Conservation (phyloP, 2,113 vertebrate species). For the Ptilonorhynchus violaceus region DNA sequence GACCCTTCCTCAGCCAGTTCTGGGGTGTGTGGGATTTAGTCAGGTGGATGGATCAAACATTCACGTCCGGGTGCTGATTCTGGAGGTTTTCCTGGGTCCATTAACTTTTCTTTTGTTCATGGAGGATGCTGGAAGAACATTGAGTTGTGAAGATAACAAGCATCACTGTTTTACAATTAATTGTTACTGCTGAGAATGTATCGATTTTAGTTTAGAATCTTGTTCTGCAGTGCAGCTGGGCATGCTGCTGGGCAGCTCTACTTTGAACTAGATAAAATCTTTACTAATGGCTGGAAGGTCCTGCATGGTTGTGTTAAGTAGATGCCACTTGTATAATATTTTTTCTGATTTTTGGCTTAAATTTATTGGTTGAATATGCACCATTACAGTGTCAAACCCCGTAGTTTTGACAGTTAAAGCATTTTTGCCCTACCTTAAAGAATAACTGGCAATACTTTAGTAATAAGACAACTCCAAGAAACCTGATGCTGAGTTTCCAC, state of each 20-base stretch:
- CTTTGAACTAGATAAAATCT: not conserved
- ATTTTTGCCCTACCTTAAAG: not conserved
- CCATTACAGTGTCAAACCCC: not conserved
- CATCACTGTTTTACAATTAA: not conserved
- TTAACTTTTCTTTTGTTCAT: not conserved
- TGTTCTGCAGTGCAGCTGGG: not conserved
- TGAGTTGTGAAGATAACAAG: not conserved
- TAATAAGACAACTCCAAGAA: not conserved
- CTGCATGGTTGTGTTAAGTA: not conserved
- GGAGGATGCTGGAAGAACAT: not conserved
- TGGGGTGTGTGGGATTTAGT: not conserved
- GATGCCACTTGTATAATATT: not conserved
- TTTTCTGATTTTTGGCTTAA: not conserved
- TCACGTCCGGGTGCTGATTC: not conserved
- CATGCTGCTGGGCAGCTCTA: not conserved
- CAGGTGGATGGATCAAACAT: rapidly evolving
- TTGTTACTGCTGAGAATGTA: not conserved
- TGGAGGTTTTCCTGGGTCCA: not conserved
- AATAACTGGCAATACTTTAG: not conserved
- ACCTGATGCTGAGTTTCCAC: not conserved
- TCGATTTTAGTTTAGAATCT: not conserved
- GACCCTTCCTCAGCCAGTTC: not conserved
- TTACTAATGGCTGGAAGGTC: not conserved
- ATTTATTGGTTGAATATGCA: not conserved
- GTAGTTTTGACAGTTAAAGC: not conserved